These are phyloP conservation scores for Natator depressus DNA, from an alignment of 2,113 vertebrate genomes.

Conservation along the genomic window DNA sequence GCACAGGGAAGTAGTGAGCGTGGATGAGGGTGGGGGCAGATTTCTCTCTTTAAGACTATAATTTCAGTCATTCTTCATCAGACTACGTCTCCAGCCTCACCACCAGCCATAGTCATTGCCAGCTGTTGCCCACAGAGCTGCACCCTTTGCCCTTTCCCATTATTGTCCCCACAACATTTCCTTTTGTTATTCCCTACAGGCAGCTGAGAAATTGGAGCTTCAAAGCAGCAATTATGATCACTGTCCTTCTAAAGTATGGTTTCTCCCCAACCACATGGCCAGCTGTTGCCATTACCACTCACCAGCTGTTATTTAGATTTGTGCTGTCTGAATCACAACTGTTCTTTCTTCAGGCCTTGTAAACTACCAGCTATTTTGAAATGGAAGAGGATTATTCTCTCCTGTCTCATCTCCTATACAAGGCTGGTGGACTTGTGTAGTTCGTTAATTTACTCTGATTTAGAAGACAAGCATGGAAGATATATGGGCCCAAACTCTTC, in stretches of 20 bases:
- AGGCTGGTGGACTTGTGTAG: neutral
- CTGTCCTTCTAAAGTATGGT: neutral
- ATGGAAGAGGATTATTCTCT: neutral
- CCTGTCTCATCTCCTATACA: neutral
- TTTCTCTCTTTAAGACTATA: neutral
- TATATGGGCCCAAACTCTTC: neutral
- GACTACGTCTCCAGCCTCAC: neutral
- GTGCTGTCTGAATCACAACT: neutral
- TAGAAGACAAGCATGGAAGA: neutral
- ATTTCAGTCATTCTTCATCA: neutral
- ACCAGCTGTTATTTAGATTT: neutral
- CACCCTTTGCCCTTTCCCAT: neutral
- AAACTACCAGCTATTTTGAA: neutral
- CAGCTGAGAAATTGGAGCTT: neutral
- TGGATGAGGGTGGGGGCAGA: neutral
- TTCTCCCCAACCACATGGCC: neutral
- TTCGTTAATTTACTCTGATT: neutral
- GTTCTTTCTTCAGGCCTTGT: neutral
- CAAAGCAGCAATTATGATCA: neutral
- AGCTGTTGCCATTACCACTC: neutral
- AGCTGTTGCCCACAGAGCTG: neutral
- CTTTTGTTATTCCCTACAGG: neutral
- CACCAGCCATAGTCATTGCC: neutral
- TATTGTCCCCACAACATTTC: neutral
- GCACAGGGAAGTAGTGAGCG: neutral